Evolutionary conservation across 1,140 invertebrate genomes (phyloP).

Genomic region (Drosophila orosa): DNA sequence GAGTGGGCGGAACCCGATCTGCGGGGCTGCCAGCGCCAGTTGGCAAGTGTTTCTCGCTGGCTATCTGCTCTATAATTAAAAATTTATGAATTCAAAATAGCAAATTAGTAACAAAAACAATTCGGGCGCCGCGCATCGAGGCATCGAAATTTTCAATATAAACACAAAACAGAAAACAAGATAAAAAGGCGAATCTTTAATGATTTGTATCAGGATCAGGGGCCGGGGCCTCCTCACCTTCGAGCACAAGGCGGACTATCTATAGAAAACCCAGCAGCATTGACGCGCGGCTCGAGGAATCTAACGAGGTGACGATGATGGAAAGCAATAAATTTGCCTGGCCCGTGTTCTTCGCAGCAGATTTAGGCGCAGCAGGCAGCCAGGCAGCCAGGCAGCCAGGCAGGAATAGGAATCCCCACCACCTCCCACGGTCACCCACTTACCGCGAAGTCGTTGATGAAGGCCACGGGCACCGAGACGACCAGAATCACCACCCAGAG

Average conservation of each 20-base stretch:
- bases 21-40: constrained; percentile 24
- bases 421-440: constrained; percentile 39
- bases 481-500: constrained; percentile 92
- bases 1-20: not conserved
- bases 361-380: constrained; percentile 67
- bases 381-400: not conserved
- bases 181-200: constrained; percentile 46
- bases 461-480: constrained; percentile 89
- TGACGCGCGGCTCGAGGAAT: constrained; percentile 58
- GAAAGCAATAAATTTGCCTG: constrained; percentile 80
- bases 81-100: constrained; percentile 80
- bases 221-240: constrained; percentile 22
- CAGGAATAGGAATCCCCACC: constrained; percentile 9
- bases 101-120: constrained; percentile 79
- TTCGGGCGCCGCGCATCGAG: constrained; percentile 44
- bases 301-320: constrained; percentile 79
- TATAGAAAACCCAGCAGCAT: constrained; percentile 18
- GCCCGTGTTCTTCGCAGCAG: constrained; percentile 71
- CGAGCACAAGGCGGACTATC: constrained; percentile 14
- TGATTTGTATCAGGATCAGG: constrained; percentile 44
- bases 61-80: constrained; percentile 72
- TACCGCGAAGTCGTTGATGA: constrained; percentile 89
- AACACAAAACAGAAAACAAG: constrained; percentile 53
- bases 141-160: constrained; percentile 59
- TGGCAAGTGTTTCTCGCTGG: constrained; percentile 50